Base-by-base conservation (phyloP, 1,140 invertebrate genomes). In the Ptiloglossa arizonensis region DNA sequence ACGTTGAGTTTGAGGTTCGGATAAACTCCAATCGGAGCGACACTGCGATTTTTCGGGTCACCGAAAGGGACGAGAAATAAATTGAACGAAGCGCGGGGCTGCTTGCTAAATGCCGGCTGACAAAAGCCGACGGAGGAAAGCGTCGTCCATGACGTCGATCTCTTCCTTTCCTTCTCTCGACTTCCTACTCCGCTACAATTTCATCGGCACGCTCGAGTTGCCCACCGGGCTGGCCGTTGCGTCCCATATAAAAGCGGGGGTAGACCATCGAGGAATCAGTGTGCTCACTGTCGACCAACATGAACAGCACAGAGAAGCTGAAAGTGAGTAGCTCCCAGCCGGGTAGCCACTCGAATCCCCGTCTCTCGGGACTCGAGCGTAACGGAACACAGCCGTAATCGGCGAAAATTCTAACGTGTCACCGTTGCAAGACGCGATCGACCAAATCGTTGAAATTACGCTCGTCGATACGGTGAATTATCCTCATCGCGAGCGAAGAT, bases 301-400 rank as follows among this genome's bases (percentile, higher is more conserved):
- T 92, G 91, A 86, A 90, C 90, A 88, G 90, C 91, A 90, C 90
- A 89, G 87, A 86, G 80, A 92, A 91, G 85, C 87, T 91, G 86
- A 92, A 92, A 92, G 91, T 92, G 90, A 92, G 91, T 91, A 91
- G 82, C 68, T 59, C 70, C 52, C 27, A 54, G 68, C 70, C 75
- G 81, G 63, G 59, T 6, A 50, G 68, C 72, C 78, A 60, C 78
- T 83, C 57, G 68, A 73, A 83, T 54, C 70, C 52, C 72, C 63
- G 44, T 50, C 63, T 66, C 64, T 84, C 68, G 56, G 41, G 46
- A 19, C 41, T 48, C 59, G 64, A 79, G 56, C 54, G 32, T n/a
- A n/a, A 52, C 67, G 48, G 41, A 54, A 76, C 62, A 24, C 13
- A 59, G n/a, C 27, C 22, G 6, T 32, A 24, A 57, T 41, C 62